Base-by-base conservation (phyloP, 2,113 vertebrate species). In the Prionailurus bengalensis region DNA sequence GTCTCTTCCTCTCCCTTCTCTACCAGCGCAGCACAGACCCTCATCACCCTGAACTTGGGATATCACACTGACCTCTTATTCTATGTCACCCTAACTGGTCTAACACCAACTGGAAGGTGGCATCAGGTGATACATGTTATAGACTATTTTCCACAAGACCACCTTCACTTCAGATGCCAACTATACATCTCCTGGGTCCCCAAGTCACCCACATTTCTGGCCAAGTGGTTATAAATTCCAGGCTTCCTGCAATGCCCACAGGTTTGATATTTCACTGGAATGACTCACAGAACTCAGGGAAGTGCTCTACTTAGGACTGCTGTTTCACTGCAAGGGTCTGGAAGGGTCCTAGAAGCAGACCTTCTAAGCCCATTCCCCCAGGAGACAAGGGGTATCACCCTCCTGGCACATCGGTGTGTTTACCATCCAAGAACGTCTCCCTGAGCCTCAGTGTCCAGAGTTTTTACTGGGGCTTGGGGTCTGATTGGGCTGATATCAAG, bases 221-320 rank as follows among this genome's bases (percentile, higher is more conserved):
- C 36, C 12, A 58, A 83, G 23, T 70, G 65, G 53, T 31, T 82
- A 33, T 84, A 68, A 63, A 33, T 53, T 65, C 45, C 51, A 45
- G 39, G 51, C 10, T 71, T 71, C n/a, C 63, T 61, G 68, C 25
- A 10, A 33, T 55, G 25, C 53, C 74, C 33, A 11, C 7, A 36
- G 55, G 4, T 66, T 86, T 36, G 16, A 33, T 68, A 74, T 66
- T 74, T 82, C 65, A 74, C 45, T n/a, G 71, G 42, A 85, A 80
- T 27, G 48, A 80, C n/a, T 95, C 33, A 29, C 81, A 92, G 82
- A 73, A 87, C 55, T 94, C n/a, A 74, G 23, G 29, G 45, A 82
- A 96, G 55, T 42, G 48, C 74, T 53, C 19, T 61, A 63, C 53
- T 87, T 87, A n/a, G 0, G 2, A 84, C 25, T 48, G 4, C 7